phyloP scores from a whole-genome alignment of 2,888 invertebrate genomes.

The Calameuta pallipes region DNA sequence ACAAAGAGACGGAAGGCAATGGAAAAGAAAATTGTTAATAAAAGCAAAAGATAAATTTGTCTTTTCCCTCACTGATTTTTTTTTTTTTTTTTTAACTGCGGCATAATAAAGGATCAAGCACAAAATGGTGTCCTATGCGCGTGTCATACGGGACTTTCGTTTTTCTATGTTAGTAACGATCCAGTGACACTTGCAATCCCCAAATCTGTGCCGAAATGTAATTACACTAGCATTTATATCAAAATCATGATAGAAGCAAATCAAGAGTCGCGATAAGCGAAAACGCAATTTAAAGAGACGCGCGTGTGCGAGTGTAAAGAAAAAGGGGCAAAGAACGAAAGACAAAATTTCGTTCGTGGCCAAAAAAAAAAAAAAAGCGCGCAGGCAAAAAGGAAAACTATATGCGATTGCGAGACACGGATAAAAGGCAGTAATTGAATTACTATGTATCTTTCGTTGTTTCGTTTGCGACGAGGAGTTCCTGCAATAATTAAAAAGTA shows the following conservation, averaged over 20 bases:
- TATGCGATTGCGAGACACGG: neutral
- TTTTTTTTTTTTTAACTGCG: neutral
- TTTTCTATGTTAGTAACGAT: neutral
- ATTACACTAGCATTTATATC: neutral
- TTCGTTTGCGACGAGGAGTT: slow-evolving; percentile 38
- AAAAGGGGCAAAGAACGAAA: neutral
- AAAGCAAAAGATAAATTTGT: neutral
- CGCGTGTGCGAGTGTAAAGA: neutral
- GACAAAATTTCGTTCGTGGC: neutral
- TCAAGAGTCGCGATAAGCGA: neutral
- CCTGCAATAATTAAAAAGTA: slow-evolving; percentile 35
- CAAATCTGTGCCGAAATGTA: neutral
- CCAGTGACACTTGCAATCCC: neutral
- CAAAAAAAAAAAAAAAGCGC: neutral
- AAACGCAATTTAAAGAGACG: neutral
- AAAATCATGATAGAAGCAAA: neutral
- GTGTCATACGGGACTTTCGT: too few species aligned
- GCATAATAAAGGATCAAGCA: neutral
- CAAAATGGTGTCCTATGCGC: neutral
- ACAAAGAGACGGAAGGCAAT: neutral
- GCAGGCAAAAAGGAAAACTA: neutral
- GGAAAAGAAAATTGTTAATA: neutral
- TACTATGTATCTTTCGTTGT: slow-evolving; percentile 21
- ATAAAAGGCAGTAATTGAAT: neutral
- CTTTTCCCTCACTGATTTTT: neutral